Base-by-base conservation (phyloP, 2,888 invertebrate species). In the Chaetogeoica ovagalla region DNA sequence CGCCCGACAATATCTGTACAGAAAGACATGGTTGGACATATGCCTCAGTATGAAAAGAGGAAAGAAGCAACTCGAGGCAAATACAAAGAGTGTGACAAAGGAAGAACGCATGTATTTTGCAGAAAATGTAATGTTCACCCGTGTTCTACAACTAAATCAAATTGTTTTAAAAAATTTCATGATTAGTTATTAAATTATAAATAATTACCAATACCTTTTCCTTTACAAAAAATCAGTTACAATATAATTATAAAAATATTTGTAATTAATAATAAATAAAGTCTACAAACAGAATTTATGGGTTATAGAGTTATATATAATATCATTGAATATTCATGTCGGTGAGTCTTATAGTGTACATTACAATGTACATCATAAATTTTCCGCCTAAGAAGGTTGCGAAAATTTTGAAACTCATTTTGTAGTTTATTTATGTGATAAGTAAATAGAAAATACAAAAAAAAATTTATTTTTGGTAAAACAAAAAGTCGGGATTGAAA, bases 111-210 rank as follows among this genome's bases (percentile, higher is more conserved):
- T 30, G 63, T 23, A 19, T 30, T 30, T 23, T 63, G 63, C 19
- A 37, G 37, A 37, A 63, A 63, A 37, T 63, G 63, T 37, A 11
- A 63, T 19, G 63, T 63, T 37, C 63, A 63, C 11, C n/a, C 30
- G 23, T 30, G 30, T 63, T 63, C 30, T 30, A 63, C 63, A 63
- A 63, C 63, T 7, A 63, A 63, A 63, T 15, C 23, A 37, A 63
- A 63, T 63, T 63, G 63, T 63, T 63, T 63, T 63, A 19, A 63
- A 15, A 37, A 23, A 30, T 63, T 63, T 37, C 30, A 63, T 13
- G 23, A 23, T 13, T 63, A 63, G 37, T 63, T 37, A 19, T 43
- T 43, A 43, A 43, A 43, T 9, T 43, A 43, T 43, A 43, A 43
- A 43, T 43, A 43, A 43, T 43, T 4, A 43, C 43, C 43, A 43